Conservation (phyloP, 1,140 invertebrate species). For the Drosophila ficusphila region DNA sequence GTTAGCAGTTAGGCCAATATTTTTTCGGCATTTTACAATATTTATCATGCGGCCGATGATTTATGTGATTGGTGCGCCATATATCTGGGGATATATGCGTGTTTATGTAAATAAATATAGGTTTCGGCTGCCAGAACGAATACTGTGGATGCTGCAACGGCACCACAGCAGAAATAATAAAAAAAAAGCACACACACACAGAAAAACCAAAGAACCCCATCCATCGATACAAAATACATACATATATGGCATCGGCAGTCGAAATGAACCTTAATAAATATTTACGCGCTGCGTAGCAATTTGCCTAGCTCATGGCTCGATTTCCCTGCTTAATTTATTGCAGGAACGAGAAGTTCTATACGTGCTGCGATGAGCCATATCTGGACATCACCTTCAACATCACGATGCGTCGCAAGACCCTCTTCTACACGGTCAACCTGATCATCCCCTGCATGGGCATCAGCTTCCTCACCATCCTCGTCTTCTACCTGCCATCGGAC, state of each 20-base stretch:
- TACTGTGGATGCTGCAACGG: conserved; percentile 32
- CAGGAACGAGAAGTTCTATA: conserved; percentile 97
- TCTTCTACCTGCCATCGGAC: conserved; percentile 99
- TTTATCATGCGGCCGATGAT: conserved; percentile 65
- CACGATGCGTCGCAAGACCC: conserved; percentile 97
- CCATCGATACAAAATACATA: conserved; percentile 46
- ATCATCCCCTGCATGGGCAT: conserved; percentile 99
- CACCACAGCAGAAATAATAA: background rate
- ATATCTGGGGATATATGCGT: conserved; percentile 10
- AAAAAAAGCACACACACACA: too few species aligned
- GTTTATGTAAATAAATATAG: conserved; percentile 27
- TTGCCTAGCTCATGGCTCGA: conserved; percentile 8
- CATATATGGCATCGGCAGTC: background rate
- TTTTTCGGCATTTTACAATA: conserved; percentile 58
- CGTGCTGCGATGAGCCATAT: conserved; percentile 98
- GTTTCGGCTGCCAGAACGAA: background rate
- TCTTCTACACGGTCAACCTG: conserved; percentile 99
- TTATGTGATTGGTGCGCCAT: conserved; percentile 47
- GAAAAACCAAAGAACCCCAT: too few species aligned
- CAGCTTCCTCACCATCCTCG: conserved; percentile 98
- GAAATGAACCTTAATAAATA: conserved; percentile 52
- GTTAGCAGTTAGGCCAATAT: conserved; percentile 44
- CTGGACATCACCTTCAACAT: conserved; percentile 99
- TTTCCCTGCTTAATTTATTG: conserved; percentile 47
- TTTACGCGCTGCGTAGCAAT: conserved; percentile 42